Percentiles rank a stretch among this genome's conserved stretches.
These are phyloP conservation scores for Rattus rattus DNA, from an alignment of 2,113 vertebrate genomes.

Conservation along the genomic window DNA sequence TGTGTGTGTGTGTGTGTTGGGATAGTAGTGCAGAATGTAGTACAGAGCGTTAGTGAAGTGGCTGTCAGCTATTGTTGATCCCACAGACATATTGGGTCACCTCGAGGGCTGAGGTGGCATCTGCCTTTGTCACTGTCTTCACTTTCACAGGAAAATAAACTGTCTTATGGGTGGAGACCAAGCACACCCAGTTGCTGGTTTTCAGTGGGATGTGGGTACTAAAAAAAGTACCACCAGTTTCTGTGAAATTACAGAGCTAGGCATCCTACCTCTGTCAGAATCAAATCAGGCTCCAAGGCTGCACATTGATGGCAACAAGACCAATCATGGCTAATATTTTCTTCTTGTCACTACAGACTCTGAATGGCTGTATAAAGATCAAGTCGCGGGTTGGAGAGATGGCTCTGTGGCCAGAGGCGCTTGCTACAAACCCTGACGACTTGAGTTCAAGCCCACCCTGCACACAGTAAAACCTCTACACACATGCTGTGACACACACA, in stretches of 20 bases:
- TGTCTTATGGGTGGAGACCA: neutral
- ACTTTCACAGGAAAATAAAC: neutral
- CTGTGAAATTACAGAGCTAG: neutral
- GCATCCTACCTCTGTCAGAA: slow-evolving; percentile 11
- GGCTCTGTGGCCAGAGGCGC: neutral
- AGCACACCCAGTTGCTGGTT: neutral
- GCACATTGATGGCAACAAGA: neutral
- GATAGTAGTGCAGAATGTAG: neutral
- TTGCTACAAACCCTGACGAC: no score
- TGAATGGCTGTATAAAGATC: neutral
- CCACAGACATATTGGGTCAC: neutral
- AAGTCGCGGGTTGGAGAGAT: neutral
- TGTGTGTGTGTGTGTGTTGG: neutral
- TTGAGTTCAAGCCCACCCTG: neutral
- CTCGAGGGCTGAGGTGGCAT: neutral
- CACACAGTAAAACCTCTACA: neutral
- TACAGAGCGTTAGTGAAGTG: neutral
- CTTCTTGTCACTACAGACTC: slow-evolving; percentile 18
- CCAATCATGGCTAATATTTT: neutral
- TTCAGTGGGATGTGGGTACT: neutral
- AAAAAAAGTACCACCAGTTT: slow-evolving; percentile 45
- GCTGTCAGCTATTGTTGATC: neutral
- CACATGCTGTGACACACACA: neutral
- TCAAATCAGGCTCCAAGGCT: slow-evolving; percentile 8
- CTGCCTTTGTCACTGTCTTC: neutral